Base-by-base conservation (phyloP, 2,797 vertebrate genomes). In the Chiroxiphia lanceolata region DNA sequence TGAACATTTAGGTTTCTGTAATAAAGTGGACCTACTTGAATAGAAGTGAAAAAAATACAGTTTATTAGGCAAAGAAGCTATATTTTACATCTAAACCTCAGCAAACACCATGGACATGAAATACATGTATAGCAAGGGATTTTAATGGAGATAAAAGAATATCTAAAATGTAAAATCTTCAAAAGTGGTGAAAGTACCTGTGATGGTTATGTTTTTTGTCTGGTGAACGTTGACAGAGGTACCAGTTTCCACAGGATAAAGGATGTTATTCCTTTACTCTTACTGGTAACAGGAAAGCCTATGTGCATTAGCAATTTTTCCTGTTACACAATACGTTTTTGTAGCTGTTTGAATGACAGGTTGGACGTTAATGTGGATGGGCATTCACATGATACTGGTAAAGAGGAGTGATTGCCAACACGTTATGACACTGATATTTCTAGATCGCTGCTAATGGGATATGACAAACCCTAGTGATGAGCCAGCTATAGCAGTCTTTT, bases 21-120 rank as follows among this genome's bases (percentile, higher is more conserved):
- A 96, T 88, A 93, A 96, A 95, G 95, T 65, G 53, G 53, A 65
- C 65, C 94, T 97, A 95, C 68, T 18, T 68, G 42, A 83, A 53
- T 67, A 72, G 26, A 91, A 94, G 38, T 63, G 29, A 36, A 78
- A 95, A 83, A 84, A 38, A 47, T 10, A 18, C 16, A 19, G 18
- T 63, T 68, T 78, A 48, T 69, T 87, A 92, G 63, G 67, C 33
- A 54, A 68, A 83, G 74, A 12, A 68, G 21, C 33, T 69, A 4
- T 42, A 65, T 77, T 94, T 96, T 91, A 59, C 9, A 22, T 91
- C 42, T 80, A 75, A 89, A 68, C 45, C 34, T 71, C 75, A 86
- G 65, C 31, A 76, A 96, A 82, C 44, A 74, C 25, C 45, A 47
- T 34, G 44, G 29, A 67, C 61, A 23, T 77, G 20, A 90, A 36